These are phyloP conservation scores for Montipora efflorescens DNA, from an alignment of 64 coral and sea anemone species.

Conservation along the genomic window DNA sequence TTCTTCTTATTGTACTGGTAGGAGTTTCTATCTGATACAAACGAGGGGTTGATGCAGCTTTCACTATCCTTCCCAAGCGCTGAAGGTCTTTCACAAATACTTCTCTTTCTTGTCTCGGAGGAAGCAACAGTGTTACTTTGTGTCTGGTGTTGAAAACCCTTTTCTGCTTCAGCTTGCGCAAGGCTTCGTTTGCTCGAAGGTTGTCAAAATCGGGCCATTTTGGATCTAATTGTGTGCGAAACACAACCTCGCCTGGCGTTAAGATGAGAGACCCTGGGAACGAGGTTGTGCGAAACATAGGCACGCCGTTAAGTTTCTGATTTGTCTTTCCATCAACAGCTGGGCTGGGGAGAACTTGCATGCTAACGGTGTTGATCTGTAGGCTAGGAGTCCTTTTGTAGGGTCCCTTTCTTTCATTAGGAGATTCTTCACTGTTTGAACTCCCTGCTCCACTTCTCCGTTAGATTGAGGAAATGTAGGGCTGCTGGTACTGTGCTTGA, in stretches of 20 bases:
- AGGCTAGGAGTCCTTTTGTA: background rate
- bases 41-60: background rate
- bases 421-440: background rate
- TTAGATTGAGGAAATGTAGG: background rate
- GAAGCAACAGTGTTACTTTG: background rate
- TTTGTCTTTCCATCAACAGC: constrained; percentile 1
- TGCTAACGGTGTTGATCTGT: background rate
- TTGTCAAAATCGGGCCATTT: background rate
- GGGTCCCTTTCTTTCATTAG: background rate
- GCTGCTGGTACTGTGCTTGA: background rate
- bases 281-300: background rate
- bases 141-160: background rate
- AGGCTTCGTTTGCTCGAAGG: background rate
- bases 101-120: background rate
- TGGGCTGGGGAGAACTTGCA: background rate
- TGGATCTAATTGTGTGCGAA: background rate
- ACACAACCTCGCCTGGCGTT: no score
- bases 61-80: background rate
- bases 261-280: no score
- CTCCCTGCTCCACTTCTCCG: background rate
- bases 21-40: background rate
- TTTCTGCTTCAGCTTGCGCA: background rate
- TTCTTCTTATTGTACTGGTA: background rate
- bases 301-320: background rate
- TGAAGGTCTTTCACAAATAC: background rate